Conservation (phyloP, 2,888 invertebrate species). For the Thereva nobilitata region DNA sequence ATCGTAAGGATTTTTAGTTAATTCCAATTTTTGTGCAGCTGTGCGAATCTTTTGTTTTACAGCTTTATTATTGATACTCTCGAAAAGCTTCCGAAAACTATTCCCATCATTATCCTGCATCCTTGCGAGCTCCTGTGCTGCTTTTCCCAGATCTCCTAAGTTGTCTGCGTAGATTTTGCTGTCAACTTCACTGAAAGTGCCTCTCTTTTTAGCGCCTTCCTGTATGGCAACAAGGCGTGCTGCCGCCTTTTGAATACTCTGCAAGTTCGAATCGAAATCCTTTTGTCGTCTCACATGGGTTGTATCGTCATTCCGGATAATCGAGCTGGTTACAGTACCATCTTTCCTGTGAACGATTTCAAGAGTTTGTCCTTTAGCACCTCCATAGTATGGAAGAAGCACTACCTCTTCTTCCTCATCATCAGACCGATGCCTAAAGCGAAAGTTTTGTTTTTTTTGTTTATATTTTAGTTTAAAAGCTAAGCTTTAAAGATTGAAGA, state of each 20-base stretch:
- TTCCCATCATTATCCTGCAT: constrained; percentile 61
- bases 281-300: constrained; percentile 42
- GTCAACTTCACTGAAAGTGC: constrained; percentile 62
- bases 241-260: constrained; percentile 64
- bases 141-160: constrained; percentile 62
- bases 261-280: constrained; percentile 59
- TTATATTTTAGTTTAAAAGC: too few relatives aligned
- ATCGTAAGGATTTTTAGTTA: constrained; percentile 24
- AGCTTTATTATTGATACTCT: constrained; percentile 44
- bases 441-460: background rate
- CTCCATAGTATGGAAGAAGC: constrained; percentile 71
- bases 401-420: constrained; percentile 37
- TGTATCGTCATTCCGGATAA: constrained; percentile 49
- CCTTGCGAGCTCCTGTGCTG: constrained; percentile 64
- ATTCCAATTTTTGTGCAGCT: constrained; percentile 30
- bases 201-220: constrained; percentile 65
- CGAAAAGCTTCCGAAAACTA: constrained; percentile 60
- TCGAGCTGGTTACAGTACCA: constrained; percentile 61
- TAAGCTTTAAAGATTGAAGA: too few relatives aligned
- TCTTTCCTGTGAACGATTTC: constrained; percentile 63
- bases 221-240: constrained; percentile 65
- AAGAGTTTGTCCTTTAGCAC: constrained; percentile 70
- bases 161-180: constrained; percentile 64
- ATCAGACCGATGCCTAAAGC: constrained; percentile 18
- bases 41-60: constrained; percentile 48